Evolutionary conservation across 2,888 invertebrate species (phyloP), one percentile per base, ranked within the genome.

Genomic region (Leuctra nigra): DNA sequence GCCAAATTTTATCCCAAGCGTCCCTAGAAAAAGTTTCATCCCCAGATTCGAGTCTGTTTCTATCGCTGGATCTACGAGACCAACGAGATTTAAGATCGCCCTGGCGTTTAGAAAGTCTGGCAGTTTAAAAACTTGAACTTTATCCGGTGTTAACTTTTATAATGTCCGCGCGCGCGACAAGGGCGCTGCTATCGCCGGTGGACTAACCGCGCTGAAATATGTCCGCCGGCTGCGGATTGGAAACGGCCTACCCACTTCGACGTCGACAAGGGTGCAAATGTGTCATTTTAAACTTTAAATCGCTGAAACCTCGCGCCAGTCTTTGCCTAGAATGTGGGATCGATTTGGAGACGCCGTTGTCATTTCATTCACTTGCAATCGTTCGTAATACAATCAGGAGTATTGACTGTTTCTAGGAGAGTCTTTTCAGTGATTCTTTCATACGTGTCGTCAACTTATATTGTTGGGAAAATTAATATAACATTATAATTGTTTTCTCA

Each of bases 121-220:
- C 33, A 50, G 50, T 50, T 50, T 38, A 35, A 50, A 50, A 50
- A 50, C 50, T 50, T 50, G 33, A 50, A 50, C 50, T 50, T 35
- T 50, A 33, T 50, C 50, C 50, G 18, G 35, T 50, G 50, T 50
- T 48, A 25, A 48, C 25, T 7, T 11, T 48, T 48, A 48, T 48
- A 48, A 48, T 48, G 48, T 48, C 35, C 50, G 33, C 13, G 33
- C 18, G 33, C 33, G 16, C 50, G n/a, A 41, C 16, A 18, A 18
- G 18, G 16, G 6, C 20, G 14, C 41, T 16, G 16, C 20, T 20
- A 11, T 14, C 41, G 20, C n/a, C 7, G 18, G n/a, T n/a, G 18
- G 41, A 11, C 41, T n/a, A 50, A 33, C 35, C 18, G 50, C 7
- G 33, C 18, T 35, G 50, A 50, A 50, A 50, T 50, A 50, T 50